Conservation (phyloP, 2,113 vertebrate genomes). For the Eurypyga helias region DNA sequence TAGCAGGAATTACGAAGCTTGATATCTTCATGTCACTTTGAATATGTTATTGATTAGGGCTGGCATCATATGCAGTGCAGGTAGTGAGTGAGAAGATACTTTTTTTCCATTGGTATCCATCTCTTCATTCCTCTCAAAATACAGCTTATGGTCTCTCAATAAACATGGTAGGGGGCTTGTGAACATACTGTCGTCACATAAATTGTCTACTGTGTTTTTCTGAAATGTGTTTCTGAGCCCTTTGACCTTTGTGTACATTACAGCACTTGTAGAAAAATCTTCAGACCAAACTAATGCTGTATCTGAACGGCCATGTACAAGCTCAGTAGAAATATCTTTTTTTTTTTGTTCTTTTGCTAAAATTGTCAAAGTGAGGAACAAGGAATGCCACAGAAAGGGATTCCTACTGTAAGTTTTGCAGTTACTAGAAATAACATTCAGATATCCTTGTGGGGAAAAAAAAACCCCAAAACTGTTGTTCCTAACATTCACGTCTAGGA, state of each 20-base stretch:
- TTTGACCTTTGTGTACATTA: not conserved
- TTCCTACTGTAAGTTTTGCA: not conserved
- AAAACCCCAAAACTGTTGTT: not conserved
- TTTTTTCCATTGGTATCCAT: not conserved
- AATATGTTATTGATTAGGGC: constrained; percentile 6
- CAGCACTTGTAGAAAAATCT: not conserved
- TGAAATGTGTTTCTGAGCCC: not conserved
- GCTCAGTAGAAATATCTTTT: not conserved
- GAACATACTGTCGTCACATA: not conserved
- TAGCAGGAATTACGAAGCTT: not conserved
- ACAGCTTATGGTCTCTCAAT: not conserved
- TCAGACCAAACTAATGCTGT: not conserved
- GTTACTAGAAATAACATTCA: not conserved
- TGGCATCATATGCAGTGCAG: not conserved
- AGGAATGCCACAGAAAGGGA: not conserved
- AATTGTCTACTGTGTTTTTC: not conserved
- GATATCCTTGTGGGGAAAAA: not conserved
- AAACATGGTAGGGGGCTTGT: not conserved
- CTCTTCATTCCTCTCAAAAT: constrained; percentile 1
- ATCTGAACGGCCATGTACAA: not conserved
- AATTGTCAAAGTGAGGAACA: not conserved
- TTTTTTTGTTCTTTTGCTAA: not conserved
- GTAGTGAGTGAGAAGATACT: not conserved
- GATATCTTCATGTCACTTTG: not conserved
- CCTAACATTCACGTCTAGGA: not conserved